phyloP scores from a whole-genome alignment of 2,797 vertebrate species.

The Trichosurus vulpecula region DNA sequence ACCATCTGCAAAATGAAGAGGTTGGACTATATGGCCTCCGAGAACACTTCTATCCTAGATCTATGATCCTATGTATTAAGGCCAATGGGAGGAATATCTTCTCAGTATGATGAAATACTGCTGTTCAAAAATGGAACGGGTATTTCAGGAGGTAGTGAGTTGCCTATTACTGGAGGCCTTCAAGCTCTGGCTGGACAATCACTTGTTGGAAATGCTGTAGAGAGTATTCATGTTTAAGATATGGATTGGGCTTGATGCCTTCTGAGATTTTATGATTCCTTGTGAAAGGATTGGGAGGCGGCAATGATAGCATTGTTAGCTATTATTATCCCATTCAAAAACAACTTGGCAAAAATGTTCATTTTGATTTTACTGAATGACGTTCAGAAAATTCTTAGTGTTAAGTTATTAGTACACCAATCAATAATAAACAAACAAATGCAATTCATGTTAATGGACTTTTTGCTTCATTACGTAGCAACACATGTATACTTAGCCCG shows the following conservation, averaged over 20 bases:
- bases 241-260: not conserved
- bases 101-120: not conserved
- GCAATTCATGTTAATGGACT: conserved; percentile 28
- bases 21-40: not conserved
- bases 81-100: not conserved
- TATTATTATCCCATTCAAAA: not conserved
- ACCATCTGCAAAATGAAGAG: not conserved
- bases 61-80: not conserved
- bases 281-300: not conserved
- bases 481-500: conserved; percentile 20
- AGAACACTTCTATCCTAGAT: not conserved
- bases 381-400: conserved; percentile 41
- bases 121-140: not conserved
- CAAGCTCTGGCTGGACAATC: not conserved
- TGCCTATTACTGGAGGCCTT: not conserved
- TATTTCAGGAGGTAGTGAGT: not conserved
- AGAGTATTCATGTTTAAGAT: not conserved
- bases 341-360: not conserved
- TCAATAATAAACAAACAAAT: conserved; percentile 29
- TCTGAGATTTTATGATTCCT: not conserved
- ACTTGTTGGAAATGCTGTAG: not conserved
- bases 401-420: conserved; percentile 44
- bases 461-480: conserved; percentile 17
- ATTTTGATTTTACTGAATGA: conserved; percentile 28
- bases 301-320: not conserved